A percentile compares a stretch with the other conserved stretches of the same genome.
These are phyloP conservation scores for Ridgeia piscesae DNA, from an alignment of 1,140 invertebrate species.

Conservation along the genomic window DNA sequence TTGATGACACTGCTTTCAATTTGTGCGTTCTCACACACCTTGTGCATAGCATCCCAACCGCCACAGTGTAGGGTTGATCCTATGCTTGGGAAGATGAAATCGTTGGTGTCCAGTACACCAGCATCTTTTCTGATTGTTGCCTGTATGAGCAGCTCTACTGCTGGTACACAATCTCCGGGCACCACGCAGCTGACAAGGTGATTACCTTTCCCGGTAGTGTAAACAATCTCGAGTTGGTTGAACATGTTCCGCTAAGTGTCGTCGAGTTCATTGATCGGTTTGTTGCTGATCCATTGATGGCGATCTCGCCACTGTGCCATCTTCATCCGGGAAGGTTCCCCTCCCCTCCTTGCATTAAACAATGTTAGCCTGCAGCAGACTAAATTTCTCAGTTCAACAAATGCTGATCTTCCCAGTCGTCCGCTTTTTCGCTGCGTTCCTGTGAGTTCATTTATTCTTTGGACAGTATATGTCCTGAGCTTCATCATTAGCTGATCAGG, in stretches of 20 bases:
- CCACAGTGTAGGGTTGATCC: not conserved
- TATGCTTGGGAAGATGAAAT: constrained; percentile 10
- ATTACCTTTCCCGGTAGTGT: constrained; percentile 14
- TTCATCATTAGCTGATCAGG: not conserved
- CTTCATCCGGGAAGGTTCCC: constrained; percentile 13
- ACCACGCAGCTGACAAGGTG: constrained; percentile 8
- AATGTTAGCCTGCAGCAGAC: constrained; percentile 18
- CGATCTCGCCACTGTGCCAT: not conserved
- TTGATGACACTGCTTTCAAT: not conserved
- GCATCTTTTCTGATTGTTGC: not conserved
- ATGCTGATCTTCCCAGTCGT: not conserved
- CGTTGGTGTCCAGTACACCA: not conserved
- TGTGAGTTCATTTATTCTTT: not conserved
- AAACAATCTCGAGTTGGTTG: constrained; percentile 7
- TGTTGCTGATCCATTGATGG: not conserved
- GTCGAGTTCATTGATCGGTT: not conserved
- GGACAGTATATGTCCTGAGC: not conserved
- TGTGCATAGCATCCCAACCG: constrained; percentile 11
- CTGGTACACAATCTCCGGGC: constrained; percentile 9
- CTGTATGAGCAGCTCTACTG: not conserved
- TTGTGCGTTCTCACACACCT: not conserved
- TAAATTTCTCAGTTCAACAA: constrained; percentile 14
- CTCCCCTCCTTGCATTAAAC: constrained; percentile 9
- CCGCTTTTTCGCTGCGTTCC: not conserved
- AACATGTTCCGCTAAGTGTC: not conserved